Base-by-base conservation (phyloP, 2,797 vertebrate species). In the Acanthurus lineatus region DNA sequence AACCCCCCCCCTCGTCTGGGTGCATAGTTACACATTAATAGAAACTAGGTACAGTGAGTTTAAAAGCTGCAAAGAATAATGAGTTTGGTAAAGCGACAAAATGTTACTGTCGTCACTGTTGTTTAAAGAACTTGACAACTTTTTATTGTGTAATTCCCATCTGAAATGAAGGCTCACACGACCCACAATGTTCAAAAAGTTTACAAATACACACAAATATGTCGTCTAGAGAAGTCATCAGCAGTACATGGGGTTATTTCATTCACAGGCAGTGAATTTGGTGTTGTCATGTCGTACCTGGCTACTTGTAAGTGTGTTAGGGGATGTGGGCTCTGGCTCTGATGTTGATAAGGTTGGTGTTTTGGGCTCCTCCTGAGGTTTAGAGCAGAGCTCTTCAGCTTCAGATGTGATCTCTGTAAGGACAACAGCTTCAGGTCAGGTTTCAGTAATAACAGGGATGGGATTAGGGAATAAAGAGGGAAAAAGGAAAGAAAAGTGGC, bases 351-450 rank as follows among this genome's bases (percentile, higher is more conserved):
- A 72, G 1, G 91, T 83, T 8, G 94, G 87, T 9, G 95, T 96
- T 76, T 90, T 97, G 59, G 95, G 91, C 65, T 97, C 97, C 9
- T 97, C 96, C 2, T 98, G 96, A 2, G 98, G 96, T 86, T 97
- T 99, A 57, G 96, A 97, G 84, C 96, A 99, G 71, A 99, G 95
- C 17, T 96, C 95, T 74, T 99, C 98, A 0, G 97, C 97, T 93
- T 98, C 97, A 10, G 97, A 97, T 22, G 98, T 99, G 84, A 99
- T 98, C 92, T 98, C 98, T 99, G 91, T 25, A 66, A 73, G 59
- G 47, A 83, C 44, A 76, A 62, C 11, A 40, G 20, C 17, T 54
- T 38, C 5, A 32, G 53, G 63, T 90, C 69, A 85, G 14, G 28
- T 83, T 83, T 82, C 60, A 15, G 25, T 73, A 49, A 67, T 28